Base-by-base conservation (phyloP, 2,113 vertebrate species). In the Oplegnathus fasciatus region DNA sequence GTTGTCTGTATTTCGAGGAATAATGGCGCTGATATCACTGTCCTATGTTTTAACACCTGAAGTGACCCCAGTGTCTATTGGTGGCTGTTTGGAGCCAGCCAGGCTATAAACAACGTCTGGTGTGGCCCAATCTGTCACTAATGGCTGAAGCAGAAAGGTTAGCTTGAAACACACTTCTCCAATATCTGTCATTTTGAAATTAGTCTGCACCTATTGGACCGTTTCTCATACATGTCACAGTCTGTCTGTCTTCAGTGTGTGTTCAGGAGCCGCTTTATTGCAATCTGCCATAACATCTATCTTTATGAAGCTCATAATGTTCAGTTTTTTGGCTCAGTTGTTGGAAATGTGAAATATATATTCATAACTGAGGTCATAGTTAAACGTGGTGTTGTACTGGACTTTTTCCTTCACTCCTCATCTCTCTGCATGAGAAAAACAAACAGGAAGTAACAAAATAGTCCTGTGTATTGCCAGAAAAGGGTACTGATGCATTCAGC, bases 101-200 rank as follows among this genome's bases (percentile, higher is more conserved):
- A 3, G 54, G 28, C 64, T 40, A 84, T 74, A 58, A 86, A 78
- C 46, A 42, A 11, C 20, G 55, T 67, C 61, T 75, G 42, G 28
- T 54, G 52, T 37, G 67, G 40, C 28, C 67, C 30, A 42, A 44
- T 73, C 26, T 60, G 52, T 73, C 2, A 40, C 69, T 60, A 65
- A 81, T 71, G 88, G 66, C 42, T 76, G 34, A 40, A 37, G 30
- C 8, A 17, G n/a, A 50, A 75, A 66, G 77, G 65, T 70, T 54
- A 46, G 57, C 50, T 32, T 15, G 2, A 69, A 52, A 65, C 44
- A 37, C 22, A 66, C 22, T 9, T 48, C 46, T 24, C 15, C 3
- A 6, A 48, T 48, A 44, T 61, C n/a, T 18, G 17, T 67, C 9
- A 74, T 74, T 67, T 28, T 30, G 30, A 64, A 66, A 66, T 71